Percentiles rank a stretch among this genome's conserved stretches.
These are phyloP conservation scores for rabbit (Oryctolagus cuniculus) DNA, from an alignment of 2,113 vertebrate genomes.

Conservation along the genomic window DNA sequence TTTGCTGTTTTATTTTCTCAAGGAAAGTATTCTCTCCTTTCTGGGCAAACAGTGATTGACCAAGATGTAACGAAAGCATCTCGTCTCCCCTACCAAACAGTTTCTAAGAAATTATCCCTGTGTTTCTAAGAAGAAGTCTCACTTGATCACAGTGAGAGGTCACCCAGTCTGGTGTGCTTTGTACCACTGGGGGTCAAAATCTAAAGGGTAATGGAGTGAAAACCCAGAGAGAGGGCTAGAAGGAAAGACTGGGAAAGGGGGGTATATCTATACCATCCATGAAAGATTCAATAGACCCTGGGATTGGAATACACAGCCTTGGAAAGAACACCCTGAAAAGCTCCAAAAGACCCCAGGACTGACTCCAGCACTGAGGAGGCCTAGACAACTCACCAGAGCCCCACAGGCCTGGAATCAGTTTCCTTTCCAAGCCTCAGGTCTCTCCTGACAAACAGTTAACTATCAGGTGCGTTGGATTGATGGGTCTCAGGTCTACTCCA, in stretches of 20 bases:
- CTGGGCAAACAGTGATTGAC: neutral
- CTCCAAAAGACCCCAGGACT: neutral
- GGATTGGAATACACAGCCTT: neutral
- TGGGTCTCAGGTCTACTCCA: neutral
- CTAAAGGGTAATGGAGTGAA: neutral
- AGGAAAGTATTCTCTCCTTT: neutral
- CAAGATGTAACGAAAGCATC: neutral
- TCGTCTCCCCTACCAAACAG: neutral
- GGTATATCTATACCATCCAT: accelerated
- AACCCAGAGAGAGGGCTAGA: neutral
- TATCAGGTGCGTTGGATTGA: accelerated
- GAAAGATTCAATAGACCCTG: neutral
- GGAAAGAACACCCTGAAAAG: neutral
- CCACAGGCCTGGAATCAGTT: neutral
- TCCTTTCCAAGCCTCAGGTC: neutral
- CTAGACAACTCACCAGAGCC: neutral
- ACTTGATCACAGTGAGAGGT: neutral
- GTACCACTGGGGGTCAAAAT: neutral
- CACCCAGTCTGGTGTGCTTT: neutral
- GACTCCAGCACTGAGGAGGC: neutral
- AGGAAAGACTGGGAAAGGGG: neutral
- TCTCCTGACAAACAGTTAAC: neutral
- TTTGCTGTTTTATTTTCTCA: conserved; percentile 25
- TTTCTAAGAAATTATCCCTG: conserved; percentile 18
- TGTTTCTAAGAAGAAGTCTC: neutral